Evolutionary conservation across 30 jellyfish, hydroid and myxozoan genomes (phyloP), one percentile per base, ranked within the genome.

Genomic region (Turritopsis rubra): DNA sequence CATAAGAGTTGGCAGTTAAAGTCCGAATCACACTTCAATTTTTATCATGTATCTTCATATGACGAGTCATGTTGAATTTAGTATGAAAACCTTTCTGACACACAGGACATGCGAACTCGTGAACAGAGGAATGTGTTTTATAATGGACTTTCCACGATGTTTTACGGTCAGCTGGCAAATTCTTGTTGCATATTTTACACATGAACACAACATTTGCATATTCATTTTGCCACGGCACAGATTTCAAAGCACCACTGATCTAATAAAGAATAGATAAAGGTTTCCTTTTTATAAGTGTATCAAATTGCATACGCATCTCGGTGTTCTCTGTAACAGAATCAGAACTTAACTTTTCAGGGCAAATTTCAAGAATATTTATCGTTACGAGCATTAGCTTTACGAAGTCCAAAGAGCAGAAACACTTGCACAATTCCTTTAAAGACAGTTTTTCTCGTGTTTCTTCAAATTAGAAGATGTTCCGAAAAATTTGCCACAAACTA

Each of bases 391-490:
- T n/a, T n/a, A n/a, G n/a, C n/a, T n/a, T n/a, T n/a, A n/a, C n/a
- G n/a, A n/a, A n/a, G n/a, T n/a, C 60, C 60, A 41, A 3, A 41
- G 5, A 41, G 60, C 60, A 41, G 60, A 5, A 13, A 3, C 60
- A 3, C 13, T 41, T 13, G 9, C 9, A 13, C 13, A 3, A 13
- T 41, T 1, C 13, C 60, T 13, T 41, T 41, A 41, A 41, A 7
- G 77, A 68, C 30, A 9, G 9, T 68, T 26, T 23, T 23, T 18
- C 21, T 16, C 82, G 21, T 74, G 82, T 23, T 71, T 26, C 16
- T 74, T 74, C 65, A 74, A 29, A 29, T 74, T 74, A 19, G 82
- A 74, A 19, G 82, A 18, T 8, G 82, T 74, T 7, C 82, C 82
- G 24, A 74, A 74, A 23, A 71, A 74, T 29, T 29, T 26, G 28